Evolutionary conservation across 2,113 vertebrate species (phyloP), one percentile per base, ranked within the genome.

Genomic region (Acinonyx jubatus): DNA sequence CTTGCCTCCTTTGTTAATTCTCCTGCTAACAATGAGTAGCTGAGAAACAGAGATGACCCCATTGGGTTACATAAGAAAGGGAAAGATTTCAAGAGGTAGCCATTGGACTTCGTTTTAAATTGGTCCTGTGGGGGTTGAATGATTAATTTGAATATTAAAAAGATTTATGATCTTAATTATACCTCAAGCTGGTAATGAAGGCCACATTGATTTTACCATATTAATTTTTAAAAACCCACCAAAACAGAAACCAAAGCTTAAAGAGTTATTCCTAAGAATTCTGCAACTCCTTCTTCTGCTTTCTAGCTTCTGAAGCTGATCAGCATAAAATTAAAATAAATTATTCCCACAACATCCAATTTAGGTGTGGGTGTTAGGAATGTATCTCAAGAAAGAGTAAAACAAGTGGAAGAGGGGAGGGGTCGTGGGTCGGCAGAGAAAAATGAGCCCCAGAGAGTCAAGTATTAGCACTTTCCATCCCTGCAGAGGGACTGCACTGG

Each of bases 71-170:
- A 2, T 21, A 57, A 41, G 25, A 83, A 94, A 57, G 27, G 38
- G 27, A 76, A 27, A 66, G 45, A 1, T 81, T 95, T 78, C 2
- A 69, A 74, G 38, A 93, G 1, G 33, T 89, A 68, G 73, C 29
- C 66, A 52, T 48, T 85, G 81, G 36, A 71, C 63, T 94, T 92
- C 29, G 52, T 86, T 96, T 94, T 88, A 82, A 90, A 55, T 74
- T 84, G n/a, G 76, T 69, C 55, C 69, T 97, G 13, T 91, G 16
- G 55, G 80, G 25, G 48, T 1, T 50, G 27, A 89, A 55, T 68
- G n/a, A 82, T 92, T 94, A 80, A 80, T 86, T 86, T 89, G n/a
- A 97, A 86, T 91, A 94, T 76, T 94, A 63, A 45, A 85, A 94
- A 79, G 27, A 94, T 91, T 66, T 96, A 76, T 41, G 36, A 74